Base-by-base conservation (phyloP, 1,140 invertebrate species). In the Mamestra configurata region DNA sequence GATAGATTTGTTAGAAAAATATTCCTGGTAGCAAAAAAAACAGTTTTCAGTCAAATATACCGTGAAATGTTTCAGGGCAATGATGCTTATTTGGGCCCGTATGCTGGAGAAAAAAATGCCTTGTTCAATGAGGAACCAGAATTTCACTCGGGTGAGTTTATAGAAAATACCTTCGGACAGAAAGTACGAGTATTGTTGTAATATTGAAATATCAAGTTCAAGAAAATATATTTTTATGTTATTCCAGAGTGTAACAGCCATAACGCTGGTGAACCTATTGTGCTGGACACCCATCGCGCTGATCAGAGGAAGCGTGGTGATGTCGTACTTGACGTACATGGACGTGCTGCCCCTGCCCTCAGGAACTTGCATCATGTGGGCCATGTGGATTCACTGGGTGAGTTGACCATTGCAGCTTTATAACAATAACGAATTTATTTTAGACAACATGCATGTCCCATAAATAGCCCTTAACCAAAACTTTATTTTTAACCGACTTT, bases 351-450 rank as follows among this genome's bases (percentile, higher is more conserved):
- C 82, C 13, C 53, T 79, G 8, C 82, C 84, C 0, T 66, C 82
- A 15, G 76, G 64, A 7, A 72, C 46, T 27, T 49, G 35, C 7
- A 73, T 91, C 37, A 83, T 84, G 43, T 87, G 83, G 83, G 89
- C 89, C 20, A 80, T 91, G 76, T 90, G 88, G 86, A 73, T 90
- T 4, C 84, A 90, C 71, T 88, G 87, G 88, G 90, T 90, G 77
- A 71, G 84, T 66, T 68, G 57, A 22, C 18, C 6, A 8, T 27
- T n/a, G n/a, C n/a, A n/a, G n/a, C n/a, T n/a, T n/a, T n/a, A n/a
- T n/a, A n/a, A n/a, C n/a, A n/a, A n/a, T n/a, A n/a, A n/a, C n/a
- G n/a, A n/a, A n/a, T n/a, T n/a, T n/a, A n/a, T n/a, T n/a, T n/a
- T n/a, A n/a, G n/a, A n/a, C n/a, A n/a, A n/a, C n/a, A n/a, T n/a